Conservation (phyloP, 2,113 vertebrate genomes). For the Hemicordylus capensis region DNA sequence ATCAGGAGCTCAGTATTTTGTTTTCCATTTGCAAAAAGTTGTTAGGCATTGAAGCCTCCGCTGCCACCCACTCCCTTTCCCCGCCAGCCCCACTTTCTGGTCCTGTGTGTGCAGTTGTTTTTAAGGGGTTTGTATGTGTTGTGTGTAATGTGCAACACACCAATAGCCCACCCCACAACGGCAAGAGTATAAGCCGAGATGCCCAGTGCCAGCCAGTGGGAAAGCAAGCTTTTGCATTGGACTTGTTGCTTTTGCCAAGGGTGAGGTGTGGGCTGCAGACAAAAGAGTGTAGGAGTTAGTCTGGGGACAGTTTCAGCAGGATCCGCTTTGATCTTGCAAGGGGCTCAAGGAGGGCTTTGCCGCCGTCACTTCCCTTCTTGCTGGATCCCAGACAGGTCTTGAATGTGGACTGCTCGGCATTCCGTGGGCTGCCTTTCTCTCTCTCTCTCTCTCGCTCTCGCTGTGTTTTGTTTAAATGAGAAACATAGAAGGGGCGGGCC, state of each 20-base stretch:
- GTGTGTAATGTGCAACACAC: too few relatives aligned
- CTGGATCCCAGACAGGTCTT: not conserved
- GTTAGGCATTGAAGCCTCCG: not conserved
- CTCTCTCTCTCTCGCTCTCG: not conserved
- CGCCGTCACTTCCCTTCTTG: too few relatives aligned
- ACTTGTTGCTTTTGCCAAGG: conserved; percentile 20
- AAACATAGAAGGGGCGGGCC: conserved; percentile 82
- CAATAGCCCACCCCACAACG: not conserved
- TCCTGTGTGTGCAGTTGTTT: too few relatives aligned
- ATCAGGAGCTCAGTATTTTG: not conserved
- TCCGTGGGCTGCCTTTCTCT: not conserved
- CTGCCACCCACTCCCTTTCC: not conserved
- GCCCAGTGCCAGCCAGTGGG: not conserved
- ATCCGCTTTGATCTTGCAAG: not conserved
- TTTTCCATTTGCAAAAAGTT: not conserved
- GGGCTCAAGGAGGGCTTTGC: not conserved
- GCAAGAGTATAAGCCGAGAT: not conserved
- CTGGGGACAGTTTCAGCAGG: not conserved
- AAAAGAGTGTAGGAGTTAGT: not conserved
- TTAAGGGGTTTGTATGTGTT: too few relatives aligned
- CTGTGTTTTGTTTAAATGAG: conserved; percentile 38
- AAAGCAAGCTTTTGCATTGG: not conserved
- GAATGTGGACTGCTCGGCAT: not conserved
- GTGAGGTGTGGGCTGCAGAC: not conserved
- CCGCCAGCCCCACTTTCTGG: not conserved